These are phyloP conservation scores for Pentalonia nigronervosa DNA, from an alignment of 1,140 invertebrate species.

Conservation along the genomic window DNA sequence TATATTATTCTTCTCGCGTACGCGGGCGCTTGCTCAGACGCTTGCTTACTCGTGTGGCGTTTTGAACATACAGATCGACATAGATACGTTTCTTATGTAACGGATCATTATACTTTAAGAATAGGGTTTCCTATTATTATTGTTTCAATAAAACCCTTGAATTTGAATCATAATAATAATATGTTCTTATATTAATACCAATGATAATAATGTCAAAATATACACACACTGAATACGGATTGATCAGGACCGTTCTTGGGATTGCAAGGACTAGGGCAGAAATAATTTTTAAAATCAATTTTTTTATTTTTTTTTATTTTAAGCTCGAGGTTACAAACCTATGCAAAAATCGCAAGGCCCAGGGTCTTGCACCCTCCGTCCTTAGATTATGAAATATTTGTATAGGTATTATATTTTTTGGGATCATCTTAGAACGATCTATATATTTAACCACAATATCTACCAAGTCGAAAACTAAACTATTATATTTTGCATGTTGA, in stretches of 20 bases:
- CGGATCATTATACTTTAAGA: neutral
- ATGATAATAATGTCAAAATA: neutral
- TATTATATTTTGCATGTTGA: neutral
- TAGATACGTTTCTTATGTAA: neutral
- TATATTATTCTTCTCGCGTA: slow-evolving; percentile 16
- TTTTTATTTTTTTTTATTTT: too few relatives aligned
- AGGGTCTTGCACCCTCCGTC: too few relatives aligned
- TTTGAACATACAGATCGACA: neutral
- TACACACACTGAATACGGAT: neutral
- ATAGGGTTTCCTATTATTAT: too few relatives aligned
- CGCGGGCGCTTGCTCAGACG: too few relatives aligned
- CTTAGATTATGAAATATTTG: neutral
- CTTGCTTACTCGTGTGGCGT: neutral
- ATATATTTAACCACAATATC: neutral
- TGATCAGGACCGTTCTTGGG: neutral
- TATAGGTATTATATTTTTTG: neutral
- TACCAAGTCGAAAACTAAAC: neutral
- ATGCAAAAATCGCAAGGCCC: too few relatives aligned
- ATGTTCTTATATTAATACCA: too few relatives aligned
- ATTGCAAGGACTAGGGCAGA: too few relatives aligned
- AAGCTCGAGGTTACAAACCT: too few relatives aligned
- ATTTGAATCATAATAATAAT: neutral
- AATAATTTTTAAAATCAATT: too few relatives aligned
- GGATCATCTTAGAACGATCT: neutral
- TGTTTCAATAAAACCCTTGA: neutral